phyloP scores from a whole-genome alignment of 2,888 invertebrate genomes.

The Apotomis betuletana region DNA sequence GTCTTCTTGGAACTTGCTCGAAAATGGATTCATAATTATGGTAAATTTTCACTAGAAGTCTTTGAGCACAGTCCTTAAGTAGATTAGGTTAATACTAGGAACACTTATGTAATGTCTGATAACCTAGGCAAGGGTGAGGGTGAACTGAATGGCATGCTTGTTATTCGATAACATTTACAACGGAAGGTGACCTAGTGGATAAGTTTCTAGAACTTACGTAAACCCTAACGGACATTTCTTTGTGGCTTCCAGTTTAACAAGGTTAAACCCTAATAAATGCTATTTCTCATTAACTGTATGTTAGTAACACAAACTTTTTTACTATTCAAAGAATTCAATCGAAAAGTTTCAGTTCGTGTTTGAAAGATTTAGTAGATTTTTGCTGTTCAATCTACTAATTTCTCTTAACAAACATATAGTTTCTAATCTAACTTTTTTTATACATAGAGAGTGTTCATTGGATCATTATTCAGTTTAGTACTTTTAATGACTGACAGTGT shows the following conservation, averaged over 20 bases:
- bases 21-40: conserved; percentile 7
- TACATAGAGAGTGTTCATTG: neutral
- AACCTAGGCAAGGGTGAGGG: conserved; percentile 19
- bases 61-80: conserved; percentile 11
- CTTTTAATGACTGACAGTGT: neutral
- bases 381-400: neutral
- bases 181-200: conserved; percentile 33
- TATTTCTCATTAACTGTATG: neutral
- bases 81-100: conserved; percentile 15
- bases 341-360: too few species aligned
- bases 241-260: conserved; percentile 6
- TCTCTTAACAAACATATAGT: neutral
- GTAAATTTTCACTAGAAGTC: conserved; percentile 2
- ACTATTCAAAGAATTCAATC: too few species aligned
- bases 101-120: conserved; percentile 25
- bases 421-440: neutral
- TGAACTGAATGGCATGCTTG: conserved; percentile 20
- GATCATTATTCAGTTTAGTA: neutral
- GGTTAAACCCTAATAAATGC: conserved; percentile 7
- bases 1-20: neutral
- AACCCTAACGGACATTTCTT: conserved; percentile 1
- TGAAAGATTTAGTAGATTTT: neutral
- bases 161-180: conserved; percentile 35
- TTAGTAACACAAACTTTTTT: neutral
- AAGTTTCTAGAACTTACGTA: conserved; percentile 10